Evolutionary conservation across 2,113 vertebrate genomes (phyloP).

Genomic region (Ranitomeya variabilis): DNA sequence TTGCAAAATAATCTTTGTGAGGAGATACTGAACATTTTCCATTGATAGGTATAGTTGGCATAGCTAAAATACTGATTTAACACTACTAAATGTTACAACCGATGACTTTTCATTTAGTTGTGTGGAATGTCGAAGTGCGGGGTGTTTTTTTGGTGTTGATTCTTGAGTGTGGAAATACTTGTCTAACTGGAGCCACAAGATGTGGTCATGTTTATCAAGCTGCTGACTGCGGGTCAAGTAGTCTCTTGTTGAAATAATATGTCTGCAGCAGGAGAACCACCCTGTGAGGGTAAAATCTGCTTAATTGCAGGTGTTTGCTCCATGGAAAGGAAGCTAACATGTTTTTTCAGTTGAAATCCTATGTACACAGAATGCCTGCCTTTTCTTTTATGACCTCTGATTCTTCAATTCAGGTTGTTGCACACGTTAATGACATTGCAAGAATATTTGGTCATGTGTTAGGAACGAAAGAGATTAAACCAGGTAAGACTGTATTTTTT

Average conservation of each 20-base stretch:
- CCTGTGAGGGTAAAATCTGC: not conserved
- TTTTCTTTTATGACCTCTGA: not conserved
- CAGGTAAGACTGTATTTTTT: constrained; percentile 61
- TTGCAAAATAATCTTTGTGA: too few species aligned
- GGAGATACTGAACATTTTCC: too few species aligned
- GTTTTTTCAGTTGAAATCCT: not conserved
- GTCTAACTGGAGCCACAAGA: not conserved
- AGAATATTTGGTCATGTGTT: constrained; percentile 62
- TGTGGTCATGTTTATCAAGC: not conserved
- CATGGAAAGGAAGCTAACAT: not conserved
- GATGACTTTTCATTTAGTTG: not conserved
- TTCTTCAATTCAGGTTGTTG: constrained; percentile 60
- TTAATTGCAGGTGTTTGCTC: not conserved
- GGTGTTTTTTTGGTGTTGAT: not conserved
- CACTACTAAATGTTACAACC: too few species aligned
- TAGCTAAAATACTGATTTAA: too few species aligned
- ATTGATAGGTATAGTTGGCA: too few species aligned
- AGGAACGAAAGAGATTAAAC: constrained; percentile 58
- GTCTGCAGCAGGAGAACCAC: not conserved
- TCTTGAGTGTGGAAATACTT: not conserved
- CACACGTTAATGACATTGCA: constrained; percentile 64
- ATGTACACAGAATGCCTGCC: not conserved
- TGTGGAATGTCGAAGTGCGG: not conserved
- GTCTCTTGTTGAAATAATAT: not conserved
- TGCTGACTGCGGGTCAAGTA: not conserved